phyloP scores from a whole-genome alignment of 2,888 invertebrate genomes.

The Anthoptus insignis region DNA sequence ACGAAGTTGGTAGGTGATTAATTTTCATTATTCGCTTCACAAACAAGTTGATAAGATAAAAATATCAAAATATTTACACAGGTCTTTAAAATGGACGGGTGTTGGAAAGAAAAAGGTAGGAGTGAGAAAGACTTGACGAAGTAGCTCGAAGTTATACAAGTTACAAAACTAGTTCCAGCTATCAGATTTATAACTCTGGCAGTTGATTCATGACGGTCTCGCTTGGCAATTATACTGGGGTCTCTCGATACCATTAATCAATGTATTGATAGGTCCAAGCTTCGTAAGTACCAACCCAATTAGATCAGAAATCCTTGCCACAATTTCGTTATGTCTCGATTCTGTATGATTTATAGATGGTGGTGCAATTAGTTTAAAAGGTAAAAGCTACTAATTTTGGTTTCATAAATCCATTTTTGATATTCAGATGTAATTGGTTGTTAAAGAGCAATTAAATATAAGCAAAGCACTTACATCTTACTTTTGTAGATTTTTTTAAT shows the following conservation, averaged over 20 bases:
- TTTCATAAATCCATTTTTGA: conserved; percentile 76
- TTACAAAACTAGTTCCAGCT: conserved; percentile 71
- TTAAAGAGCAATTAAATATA: no score
- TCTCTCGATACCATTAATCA: conserved; percentile 83
- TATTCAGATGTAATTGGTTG: conserved; percentile 66
- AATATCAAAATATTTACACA: conserved; percentile 56
- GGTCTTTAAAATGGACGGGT: conserved; percentile 34
- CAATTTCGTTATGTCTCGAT: conserved; percentile 71
- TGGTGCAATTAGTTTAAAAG: conserved; percentile 73
- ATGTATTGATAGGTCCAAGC: conserved; percentile 79
- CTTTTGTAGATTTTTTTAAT: no score
- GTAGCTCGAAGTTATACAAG: conserved; percentile 62
- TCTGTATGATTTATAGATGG: conserved; percentile 74
- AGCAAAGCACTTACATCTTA: no score
- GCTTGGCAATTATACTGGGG: conserved; percentile 80
- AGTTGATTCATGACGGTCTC: conserved; percentile 82
- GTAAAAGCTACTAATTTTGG: conserved; percentile 75
- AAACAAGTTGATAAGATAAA: conserved; percentile 65
- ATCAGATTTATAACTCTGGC: conserved; percentile 80
- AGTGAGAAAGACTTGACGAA: conserved; percentile 37
- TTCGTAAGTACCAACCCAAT: conserved; percentile 79
- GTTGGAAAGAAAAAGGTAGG: conserved; percentile 30
- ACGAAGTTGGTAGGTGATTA: conserved; percentile 58
- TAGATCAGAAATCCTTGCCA: conserved; percentile 77
- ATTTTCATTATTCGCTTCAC: conserved; percentile 58